Evolutionary conservation across 2,113 vertebrate genomes (phyloP).

Genomic region (Myotis davidii): DNA sequence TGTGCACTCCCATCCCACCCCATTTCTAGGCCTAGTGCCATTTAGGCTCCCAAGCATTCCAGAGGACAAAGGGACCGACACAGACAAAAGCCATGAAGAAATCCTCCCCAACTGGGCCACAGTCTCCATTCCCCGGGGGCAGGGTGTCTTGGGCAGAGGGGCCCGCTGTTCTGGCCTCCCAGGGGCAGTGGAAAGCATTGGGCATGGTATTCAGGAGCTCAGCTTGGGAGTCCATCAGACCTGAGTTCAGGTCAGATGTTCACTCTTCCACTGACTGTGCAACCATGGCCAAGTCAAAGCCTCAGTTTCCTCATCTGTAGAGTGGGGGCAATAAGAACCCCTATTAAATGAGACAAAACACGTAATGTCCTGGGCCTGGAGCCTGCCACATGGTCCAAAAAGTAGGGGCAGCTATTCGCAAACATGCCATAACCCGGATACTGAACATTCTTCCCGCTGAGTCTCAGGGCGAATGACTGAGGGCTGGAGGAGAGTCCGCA

Average conservation of each 20-base stretch:
- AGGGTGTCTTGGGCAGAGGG: neutral
- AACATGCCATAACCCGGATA: neutral
- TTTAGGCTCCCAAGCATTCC: neutral
- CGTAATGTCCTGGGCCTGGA: neutral
- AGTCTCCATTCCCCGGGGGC: neutral
- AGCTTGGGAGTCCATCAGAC: neutral
- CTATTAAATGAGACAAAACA: neutral
- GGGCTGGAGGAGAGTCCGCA: neutral
- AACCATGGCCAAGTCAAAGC: neutral
- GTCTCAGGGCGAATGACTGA: neutral
- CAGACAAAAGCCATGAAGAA: neutral
- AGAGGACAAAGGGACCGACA: neutral
- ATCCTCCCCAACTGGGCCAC: neutral
- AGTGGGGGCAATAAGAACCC: neutral
- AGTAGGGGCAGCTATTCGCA: neutral
- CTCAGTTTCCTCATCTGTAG: neutral
- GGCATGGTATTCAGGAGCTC: neutral
- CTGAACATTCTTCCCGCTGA: neutral
- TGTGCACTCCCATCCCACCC: neutral
- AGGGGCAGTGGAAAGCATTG: neutral
- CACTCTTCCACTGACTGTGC: neutral
- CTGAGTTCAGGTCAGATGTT: neutral
- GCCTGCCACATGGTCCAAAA: neutral
- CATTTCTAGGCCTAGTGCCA: neutral
- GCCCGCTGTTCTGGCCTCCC: neutral